These are phyloP conservation scores for Cynaeus angustus DNA, from an alignment of 2,888 invertebrate genomes.

Conservation along the genomic window DNA sequence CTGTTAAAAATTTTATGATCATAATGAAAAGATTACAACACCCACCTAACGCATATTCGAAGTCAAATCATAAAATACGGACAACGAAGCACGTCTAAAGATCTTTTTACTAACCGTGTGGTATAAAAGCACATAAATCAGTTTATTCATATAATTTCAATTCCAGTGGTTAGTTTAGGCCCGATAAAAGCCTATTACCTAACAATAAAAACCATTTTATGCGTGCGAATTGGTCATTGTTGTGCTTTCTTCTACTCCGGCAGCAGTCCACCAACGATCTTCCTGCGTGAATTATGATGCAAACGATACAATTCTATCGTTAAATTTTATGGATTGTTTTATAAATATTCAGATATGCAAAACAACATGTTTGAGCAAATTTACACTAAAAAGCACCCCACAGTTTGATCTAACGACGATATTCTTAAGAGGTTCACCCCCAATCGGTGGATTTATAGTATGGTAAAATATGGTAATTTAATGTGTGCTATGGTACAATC, in stretches of 20 bases:
- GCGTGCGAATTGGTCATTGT: slow-evolving; percentile 13
- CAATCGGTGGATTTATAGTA: slow-evolving; percentile 54
- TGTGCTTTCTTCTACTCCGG: slow-evolving; percentile 6
- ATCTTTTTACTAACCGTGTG: slow-evolving; percentile 5
- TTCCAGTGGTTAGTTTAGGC: slow-evolving; percentile 2
- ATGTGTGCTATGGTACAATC: slow-evolving; percentile 49
- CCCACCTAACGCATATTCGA: slow-evolving; percentile 6
- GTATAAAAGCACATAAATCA: slow-evolving; percentile 21
- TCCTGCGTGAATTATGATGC: neutral
- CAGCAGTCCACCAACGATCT: too few relatives aligned
- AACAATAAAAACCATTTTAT: slow-evolving; percentile 11
- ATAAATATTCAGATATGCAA: slow-evolving; percentile 34
- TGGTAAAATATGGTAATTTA: slow-evolving; percentile 61
- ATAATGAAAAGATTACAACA: neutral
- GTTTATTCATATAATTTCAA: slow-evolving; percentile 18
- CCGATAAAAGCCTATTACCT: slow-evolving; percentile 17
- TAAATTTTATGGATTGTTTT: too few relatives aligned
- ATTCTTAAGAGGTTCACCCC: slow-evolving; percentile 57
- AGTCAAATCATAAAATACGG: slow-evolving; percentile 6
- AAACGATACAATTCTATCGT: neutral
- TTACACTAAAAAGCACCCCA: slow-evolving; percentile 52
- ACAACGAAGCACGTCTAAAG: slow-evolving; percentile 9
- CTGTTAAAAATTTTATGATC: neutral
- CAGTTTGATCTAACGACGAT: slow-evolving; percentile 47
- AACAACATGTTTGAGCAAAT: slow-evolving; percentile 22